These are phyloP conservation scores for Leptothorax acervorum DNA, from an alignment of 2,888 invertebrate genomes.

Conservation along the genomic window DNA sequence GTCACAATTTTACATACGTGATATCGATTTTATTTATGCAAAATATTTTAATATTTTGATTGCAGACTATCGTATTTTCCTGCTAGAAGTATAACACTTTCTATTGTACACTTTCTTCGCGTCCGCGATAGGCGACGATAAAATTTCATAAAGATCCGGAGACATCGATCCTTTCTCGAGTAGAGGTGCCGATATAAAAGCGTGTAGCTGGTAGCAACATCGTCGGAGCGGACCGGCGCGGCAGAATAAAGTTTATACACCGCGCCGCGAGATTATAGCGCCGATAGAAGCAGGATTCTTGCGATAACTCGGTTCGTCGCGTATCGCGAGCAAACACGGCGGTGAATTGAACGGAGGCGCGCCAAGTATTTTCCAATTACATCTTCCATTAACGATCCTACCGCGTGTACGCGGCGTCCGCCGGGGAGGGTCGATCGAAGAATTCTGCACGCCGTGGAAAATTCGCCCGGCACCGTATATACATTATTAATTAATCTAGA, in stretches of 20 bases:
- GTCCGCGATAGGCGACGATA: background rate
- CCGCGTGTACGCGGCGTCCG: conserved; percentile 65
- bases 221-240: conserved; percentile 22
- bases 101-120: conserved; percentile 3
- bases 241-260: conserved; percentile 71
- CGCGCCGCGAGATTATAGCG: conserved; percentile 73
- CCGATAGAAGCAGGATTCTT: conserved; percentile 76
- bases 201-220: conserved; percentile 41
- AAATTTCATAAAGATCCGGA: conserved; percentile 35
- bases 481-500: conserved; percentile 52
- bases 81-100: background rate
- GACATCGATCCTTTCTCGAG: conserved; percentile 28
- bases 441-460: conserved; percentile 51
- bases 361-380: conserved; percentile 84
- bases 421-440: conserved; percentile 47
- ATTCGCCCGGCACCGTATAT: conserved; percentile 41
- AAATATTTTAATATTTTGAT: background rate
- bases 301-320: conserved; percentile 75
- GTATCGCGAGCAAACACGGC: conserved; percentile 76
- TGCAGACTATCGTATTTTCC: background rate
- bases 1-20: background rate
- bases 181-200: conserved; percentile 52
- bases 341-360: conserved; percentile 78
- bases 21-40: background rate
- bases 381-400: conserved; percentile 82